Base-by-base conservation (phyloP, 1,140 invertebrate genomes). In the Zaprionus africanus region DNA sequence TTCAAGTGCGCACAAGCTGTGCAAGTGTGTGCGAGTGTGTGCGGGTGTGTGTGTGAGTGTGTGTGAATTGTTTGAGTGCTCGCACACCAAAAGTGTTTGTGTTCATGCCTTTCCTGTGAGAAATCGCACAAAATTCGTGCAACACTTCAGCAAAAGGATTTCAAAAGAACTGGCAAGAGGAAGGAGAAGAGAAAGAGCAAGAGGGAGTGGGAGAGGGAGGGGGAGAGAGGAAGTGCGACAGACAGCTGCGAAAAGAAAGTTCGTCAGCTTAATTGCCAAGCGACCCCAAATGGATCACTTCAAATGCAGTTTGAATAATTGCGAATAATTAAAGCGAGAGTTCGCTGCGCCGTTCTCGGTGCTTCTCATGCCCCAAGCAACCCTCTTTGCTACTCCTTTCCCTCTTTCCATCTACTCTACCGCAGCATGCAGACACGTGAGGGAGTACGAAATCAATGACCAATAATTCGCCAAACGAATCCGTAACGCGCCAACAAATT, bases 271-370 rank as follows among this genome's bases (percentile, higher is more conserved):
- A 90, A 91, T 90, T 91, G 87, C 58, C 67, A 36, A 76, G 76
- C 77, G 81, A 83, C 80, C 86, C 91, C 86, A 91, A 91, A 83
- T 90, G 86, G 90, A 86, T 91, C 90, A 90, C 71, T 90, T 75
- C 81, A 90, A 92, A 92, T 91, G 86, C 90, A 84, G 82, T 91
- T 91, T 91, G 90, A 91, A 91, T 91, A 91, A 91, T 91, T 91
- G 90, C 90, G 78, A 71, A 69, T 91, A 91, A 91, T 91, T 92
- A 91, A 91, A 79, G 82, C 78, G 67, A 74, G 73, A 75, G 73
- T 67, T 71, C 67, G 70, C 46, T 46, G 41, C 61, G 63, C 59
- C 22, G 36, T 31, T 38, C 64, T 77, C 69, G 63, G 73, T 67
- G 57, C 19, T 58, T 66, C 59, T 34, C 49, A 15, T n/a, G 24